Percentiles rank a stretch among this genome's conserved stretches.
Conservation (phyloP, 2,113 vertebrate genomes). For the Ceyx melanurus region DNA sequence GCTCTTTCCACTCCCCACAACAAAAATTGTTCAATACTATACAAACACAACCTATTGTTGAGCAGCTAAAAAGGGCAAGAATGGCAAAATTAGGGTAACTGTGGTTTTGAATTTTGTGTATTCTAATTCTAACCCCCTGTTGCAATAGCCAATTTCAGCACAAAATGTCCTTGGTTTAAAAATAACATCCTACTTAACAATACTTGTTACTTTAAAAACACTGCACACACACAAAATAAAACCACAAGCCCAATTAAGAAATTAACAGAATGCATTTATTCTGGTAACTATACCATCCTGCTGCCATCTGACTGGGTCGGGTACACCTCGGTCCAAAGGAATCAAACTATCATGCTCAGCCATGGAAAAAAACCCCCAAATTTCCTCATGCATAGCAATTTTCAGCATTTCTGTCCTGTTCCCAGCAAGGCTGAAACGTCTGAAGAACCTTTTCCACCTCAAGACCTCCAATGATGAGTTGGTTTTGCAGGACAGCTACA, state of each 20-base stretch:
- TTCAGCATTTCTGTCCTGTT: neutral
- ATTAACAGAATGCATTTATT: slow-evolving; percentile 25
- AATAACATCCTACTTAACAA: slow-evolving; percentile 36
- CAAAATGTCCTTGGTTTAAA: slow-evolving; percentile 64
- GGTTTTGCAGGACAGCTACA: neutral
- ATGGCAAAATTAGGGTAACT: slow-evolving; percentile 59
- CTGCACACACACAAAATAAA: neutral
- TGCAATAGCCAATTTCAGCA: slow-evolving; percentile 52
- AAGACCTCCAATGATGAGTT: neutral
- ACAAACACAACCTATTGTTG: slow-evolving; percentile 57
- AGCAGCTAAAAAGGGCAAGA: slow-evolving; percentile 39
- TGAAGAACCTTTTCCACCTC: neutral
- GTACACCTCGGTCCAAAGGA: neutral
- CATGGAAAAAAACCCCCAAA: neutral
- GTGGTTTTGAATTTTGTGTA: slow-evolving; percentile 59
- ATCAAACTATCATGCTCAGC: neutral
- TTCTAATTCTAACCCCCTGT: slow-evolving; percentile 55
- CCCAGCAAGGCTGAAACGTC: neutral
- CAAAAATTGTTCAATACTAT: slow-evolving; percentile 42
- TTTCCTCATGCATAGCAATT: neutral
- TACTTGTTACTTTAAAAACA: slow-evolving; percentile 42
- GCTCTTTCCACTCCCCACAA: slow-evolving; percentile 12
- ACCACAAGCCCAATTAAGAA: neutral
- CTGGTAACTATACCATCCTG: neutral
- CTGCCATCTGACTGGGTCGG: neutral